Evolutionary conservation across 2,113 vertebrate genomes (phyloP).

Genomic region (Pungitius pungitius): DNA sequence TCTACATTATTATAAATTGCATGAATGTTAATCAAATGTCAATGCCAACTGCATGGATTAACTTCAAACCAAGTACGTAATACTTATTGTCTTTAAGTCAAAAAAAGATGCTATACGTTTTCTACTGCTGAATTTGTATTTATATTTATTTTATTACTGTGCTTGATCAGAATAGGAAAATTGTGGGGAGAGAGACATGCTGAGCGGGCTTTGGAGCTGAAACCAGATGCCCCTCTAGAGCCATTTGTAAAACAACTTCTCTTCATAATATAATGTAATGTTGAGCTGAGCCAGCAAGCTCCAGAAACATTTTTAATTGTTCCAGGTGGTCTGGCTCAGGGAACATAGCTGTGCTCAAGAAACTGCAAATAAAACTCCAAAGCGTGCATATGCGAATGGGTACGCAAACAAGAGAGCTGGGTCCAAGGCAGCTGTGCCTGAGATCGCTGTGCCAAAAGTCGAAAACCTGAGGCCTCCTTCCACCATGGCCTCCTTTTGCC

Average conservation of each 20-base stretch:
- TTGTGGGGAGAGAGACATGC: constrained; percentile 22
- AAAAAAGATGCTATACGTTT: not conserved
- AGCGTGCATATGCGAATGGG: constrained; percentile 73
- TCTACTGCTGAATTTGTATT: constrained; percentile 6
- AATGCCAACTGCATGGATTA: not conserved
- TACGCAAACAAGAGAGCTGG: constrained; percentile 70
- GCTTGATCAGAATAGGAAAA: constrained; percentile 41
- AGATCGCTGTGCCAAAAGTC: constrained; percentile 56
- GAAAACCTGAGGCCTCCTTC: constrained; percentile 49
- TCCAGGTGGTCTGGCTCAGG: constrained; percentile 77
- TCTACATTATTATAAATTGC: not conserved
- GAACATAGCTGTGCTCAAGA: constrained; percentile 72
- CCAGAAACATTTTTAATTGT: constrained; percentile 72
- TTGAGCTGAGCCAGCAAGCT: constrained; percentile 69
- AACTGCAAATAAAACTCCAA: constrained; percentile 79
- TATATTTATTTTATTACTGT: constrained; percentile 11
- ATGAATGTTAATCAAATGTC: not conserved
- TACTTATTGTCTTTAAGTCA: not conserved
- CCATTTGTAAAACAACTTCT: constrained; percentile 63
- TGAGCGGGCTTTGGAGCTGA: constrained; percentile 21
- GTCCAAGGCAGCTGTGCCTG: constrained; percentile 73
- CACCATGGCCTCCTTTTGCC: constrained; percentile 55
- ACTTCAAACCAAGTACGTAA: not conserved
- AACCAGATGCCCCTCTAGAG: constrained; percentile 60
- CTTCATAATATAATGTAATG: constrained; percentile 56